A percentile compares a stretch with the other conserved stretches of the same genome.
Conservation (phyloP, 2,113 vertebrate species). For the Sceloporus undulatus region DNA sequence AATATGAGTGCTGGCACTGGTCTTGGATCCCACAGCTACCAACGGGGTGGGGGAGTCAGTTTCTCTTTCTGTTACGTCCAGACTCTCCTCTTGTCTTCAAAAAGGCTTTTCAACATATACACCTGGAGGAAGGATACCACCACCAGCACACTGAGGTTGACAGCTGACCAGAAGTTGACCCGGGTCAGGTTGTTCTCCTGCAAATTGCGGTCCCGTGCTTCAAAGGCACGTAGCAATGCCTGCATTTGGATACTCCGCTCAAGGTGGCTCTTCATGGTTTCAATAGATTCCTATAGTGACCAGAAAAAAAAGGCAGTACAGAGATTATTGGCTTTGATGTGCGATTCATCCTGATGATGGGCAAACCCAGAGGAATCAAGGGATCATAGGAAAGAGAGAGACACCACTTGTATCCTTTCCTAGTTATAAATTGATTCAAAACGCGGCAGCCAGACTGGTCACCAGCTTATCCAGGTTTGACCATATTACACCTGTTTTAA, state of each 20-base stretch:
- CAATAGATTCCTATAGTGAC: slow-evolving; percentile 84
- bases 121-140: slow-evolving; percentile 86
- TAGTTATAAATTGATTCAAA: neutral
- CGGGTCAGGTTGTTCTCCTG: slow-evolving; percentile 87
- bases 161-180: slow-evolving; percentile 90
- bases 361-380: neutral
- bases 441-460: too few relatives aligned
- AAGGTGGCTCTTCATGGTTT: slow-evolving; percentile 83
- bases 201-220: slow-evolving; percentile 89
- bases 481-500: too few relatives aligned
- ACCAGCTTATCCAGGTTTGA: too few relatives aligned
- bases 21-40: neutral
- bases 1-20: neutral
- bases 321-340: neutral
- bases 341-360: neutral
- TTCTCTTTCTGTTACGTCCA: slow-evolving; percentile 74
- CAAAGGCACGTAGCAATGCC: slow-evolving; percentile 84
- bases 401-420: neutral
- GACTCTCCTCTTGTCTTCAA: slow-evolving; percentile 84
- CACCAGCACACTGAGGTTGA: slow-evolving; percentile 84
- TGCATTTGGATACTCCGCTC: slow-evolving; percentile 90
- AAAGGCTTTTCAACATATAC: slow-evolving; percentile 88
- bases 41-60: too few relatives aligned
- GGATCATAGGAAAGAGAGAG: neutral
- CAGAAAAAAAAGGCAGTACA: neutral